These are phyloP conservation scores for Athetis lepigone DNA, from an alignment of 2,888 invertebrate genomes.

Conservation along the genomic window DNA sequence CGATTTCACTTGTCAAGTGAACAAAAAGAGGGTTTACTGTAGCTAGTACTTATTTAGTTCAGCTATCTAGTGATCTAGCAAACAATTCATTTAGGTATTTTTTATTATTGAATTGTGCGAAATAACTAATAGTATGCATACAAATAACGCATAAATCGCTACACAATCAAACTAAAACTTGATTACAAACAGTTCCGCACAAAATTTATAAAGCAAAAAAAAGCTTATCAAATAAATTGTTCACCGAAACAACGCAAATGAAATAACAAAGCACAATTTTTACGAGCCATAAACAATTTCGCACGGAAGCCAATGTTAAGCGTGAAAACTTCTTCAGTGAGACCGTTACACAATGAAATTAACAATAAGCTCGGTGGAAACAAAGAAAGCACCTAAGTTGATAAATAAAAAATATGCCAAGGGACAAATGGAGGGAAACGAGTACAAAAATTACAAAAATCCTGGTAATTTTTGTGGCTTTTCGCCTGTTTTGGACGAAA, in stretches of 20 bases:
- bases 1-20: slow-evolving; percentile 84
- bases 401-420: slow-evolving; percentile 79
- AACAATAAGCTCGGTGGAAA: slow-evolving; percentile 76
- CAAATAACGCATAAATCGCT: slow-evolving; percentile 9
- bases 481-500: slow-evolving; percentile 49
- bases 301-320: slow-evolving; percentile 70
- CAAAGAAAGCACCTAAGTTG: slow-evolving; percentile 76
- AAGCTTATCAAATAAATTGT: slow-evolving; percentile 50
- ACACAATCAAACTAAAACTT: slow-evolving; percentile 33
- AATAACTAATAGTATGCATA: slow-evolving; percentile 10
- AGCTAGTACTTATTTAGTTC: slow-evolving; percentile 64
- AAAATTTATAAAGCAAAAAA: slow-evolving; percentile 37
- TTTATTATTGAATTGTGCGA: not conserved
- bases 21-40: slow-evolving; percentile 73
- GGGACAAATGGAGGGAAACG: slow-evolving; percentile 73
- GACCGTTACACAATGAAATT: slow-evolving; percentile 76
- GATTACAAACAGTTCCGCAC: slow-evolving; percentile 34
- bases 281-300: slow-evolving; percentile 74
- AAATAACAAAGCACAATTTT: slow-evolving; percentile 68
- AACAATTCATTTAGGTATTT: slow-evolving; percentile 13
- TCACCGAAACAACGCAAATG: slow-evolving; percentile 57
- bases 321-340: slow-evolving; percentile 71
- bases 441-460: slow-evolving; percentile 68
- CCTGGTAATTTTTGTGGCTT: slow-evolving; percentile 69
- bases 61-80: slow-evolving; percentile 47